These are phyloP conservation scores for Heliangelus exortis DNA, from an alignment of 2,797 vertebrate species.

Conservation along the genomic window DNA sequence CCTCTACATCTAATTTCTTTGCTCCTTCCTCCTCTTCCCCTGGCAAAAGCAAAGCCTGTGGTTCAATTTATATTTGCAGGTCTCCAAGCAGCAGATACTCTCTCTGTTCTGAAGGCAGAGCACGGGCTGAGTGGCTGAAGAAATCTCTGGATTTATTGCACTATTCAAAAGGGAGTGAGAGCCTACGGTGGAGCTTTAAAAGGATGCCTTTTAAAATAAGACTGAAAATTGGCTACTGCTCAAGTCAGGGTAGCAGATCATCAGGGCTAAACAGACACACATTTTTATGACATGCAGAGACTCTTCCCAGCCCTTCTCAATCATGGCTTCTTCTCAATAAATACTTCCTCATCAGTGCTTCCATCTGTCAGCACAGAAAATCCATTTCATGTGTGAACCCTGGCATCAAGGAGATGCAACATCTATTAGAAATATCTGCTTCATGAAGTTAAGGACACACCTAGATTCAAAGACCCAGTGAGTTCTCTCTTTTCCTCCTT, in stretches of 20 bases:
- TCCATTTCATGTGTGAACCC: not conserved
- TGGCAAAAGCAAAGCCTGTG: not conserved
- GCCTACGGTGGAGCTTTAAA: constrained; percentile 28
- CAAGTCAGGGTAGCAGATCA: constrained; percentile 43
- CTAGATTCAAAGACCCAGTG: constrained; percentile 1
- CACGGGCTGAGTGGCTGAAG: not conserved
- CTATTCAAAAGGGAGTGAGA: not conserved
- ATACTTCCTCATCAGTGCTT: not conserved
- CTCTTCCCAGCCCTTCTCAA: not conserved
- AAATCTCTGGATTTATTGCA: not conserved
- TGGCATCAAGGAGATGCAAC: not conserved
- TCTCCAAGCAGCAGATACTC: constrained; percentile 33
- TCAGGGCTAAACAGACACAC: constrained; percentile 29
- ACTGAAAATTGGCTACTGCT: not conserved
- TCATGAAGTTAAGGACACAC: not conserved
- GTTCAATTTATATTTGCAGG: not conserved
- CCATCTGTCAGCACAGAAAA: not conserved
- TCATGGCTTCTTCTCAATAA: not conserved
- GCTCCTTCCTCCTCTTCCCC: not conserved
- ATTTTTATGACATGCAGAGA: not conserved
- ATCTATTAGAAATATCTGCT: not conserved
- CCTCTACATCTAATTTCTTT: not conserved
- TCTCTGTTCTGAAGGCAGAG: constrained; percentile 15
- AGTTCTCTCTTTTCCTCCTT: not conserved
- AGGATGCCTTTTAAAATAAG: constrained; percentile 11